Evolutionary conservation across 2,888 invertebrate genomes (phyloP), one percentile per base, ranked within the genome.

Genomic region (Volucella bombylans): DNA sequence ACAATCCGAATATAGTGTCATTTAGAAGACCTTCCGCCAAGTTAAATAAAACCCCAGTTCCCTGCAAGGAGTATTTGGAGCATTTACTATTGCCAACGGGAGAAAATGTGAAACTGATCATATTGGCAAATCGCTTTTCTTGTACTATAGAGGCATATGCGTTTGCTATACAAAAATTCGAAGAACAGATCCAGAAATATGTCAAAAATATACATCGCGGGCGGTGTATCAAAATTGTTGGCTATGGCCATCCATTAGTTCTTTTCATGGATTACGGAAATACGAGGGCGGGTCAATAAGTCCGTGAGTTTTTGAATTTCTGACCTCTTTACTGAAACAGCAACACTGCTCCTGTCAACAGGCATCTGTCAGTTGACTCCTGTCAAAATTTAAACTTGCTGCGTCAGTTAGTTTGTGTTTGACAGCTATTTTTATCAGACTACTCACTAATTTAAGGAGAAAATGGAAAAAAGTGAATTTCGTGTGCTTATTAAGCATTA

Each of bases 241-340:
- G 91, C 14, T 91, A 92, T 89, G 91, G 90, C 0, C 82, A 89
- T 85, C 92, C 91, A 0, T 88, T 89, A 18, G 89, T 92, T 50
- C 72, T 88, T 4, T 92, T 92, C 55, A 83, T 91, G 14, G 92
- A 92, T 71, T 91, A 90, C 78, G 92, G 92, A 0, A 91, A 90
- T 43, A n/a, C n/a, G n/a, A n/a, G n/a, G n/a, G n/a, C n/a, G n/a
- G n/a, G n/a, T n/a, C n/a, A n/a, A n/a, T n/a, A n/a, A n/a, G n/a
- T n/a, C n/a, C n/a, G n/a, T n/a, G n/a, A n/a, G n/a, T n/a, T n/a
- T n/a, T n/a, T n/a, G n/a, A n/a, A n/a, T n/a, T n/a, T n/a, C n/a
- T n/a, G n/a, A n/a, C n/a, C n/a, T n/a, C n/a, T n/a, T n/a, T n/a
- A n/a, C n/a, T n/a, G n/a, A n/a, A n/a, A n/a, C n/a, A n/a, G n/a